phyloP scores from a whole-genome alignment of 2,888 invertebrate genomes.

The Drosophila pseudotakahashii region DNA sequence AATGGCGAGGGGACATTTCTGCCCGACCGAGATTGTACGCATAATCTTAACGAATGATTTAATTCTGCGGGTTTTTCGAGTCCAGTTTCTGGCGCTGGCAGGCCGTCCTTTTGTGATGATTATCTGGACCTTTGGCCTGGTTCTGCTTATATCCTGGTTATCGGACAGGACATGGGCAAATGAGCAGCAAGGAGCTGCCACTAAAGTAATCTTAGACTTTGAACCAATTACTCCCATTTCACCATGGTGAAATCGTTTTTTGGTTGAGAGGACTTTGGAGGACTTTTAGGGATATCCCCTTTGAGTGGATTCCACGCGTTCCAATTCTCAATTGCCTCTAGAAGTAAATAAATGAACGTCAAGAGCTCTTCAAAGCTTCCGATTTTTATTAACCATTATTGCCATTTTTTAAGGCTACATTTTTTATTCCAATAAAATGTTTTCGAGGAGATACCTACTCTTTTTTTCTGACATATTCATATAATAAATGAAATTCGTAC shows the following conservation, averaged over 20 bases:
- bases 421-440: background rate
- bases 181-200: slow-evolving; percentile 45
- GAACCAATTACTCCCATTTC: slow-evolving; percentile 29
- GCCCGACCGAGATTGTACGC: slow-evolving; percentile 58
- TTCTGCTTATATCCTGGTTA: slow-evolving; percentile 25
- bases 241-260: slow-evolving; percentile 11
- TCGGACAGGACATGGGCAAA: slow-evolving; percentile 55
- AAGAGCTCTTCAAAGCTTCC: slow-evolving; percentile 10
- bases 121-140: slow-evolving; percentile 33
- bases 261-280: background rate
- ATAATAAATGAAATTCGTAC: background rate
- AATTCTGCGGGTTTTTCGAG: slow-evolving; percentile 56
- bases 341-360: slow-evolving; percentile 21
- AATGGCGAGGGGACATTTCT: slow-evolving; percentile 47
- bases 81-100: slow-evolving; percentile 20
- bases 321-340: slow-evolving; percentile 23
- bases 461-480: background rate
- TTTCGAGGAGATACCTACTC: background rate
- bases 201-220: slow-evolving; percentile 9
- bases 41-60: slow-evolving; percentile 80
- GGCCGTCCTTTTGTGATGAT: slow-evolving; percentile 49
- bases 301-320: slow-evolving; percentile 5
- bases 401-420: background rate
- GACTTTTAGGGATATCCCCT: slow-evolving; percentile 8
- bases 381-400: slow-evolving; percentile 24